Evolutionary conservation across 2,888 invertebrate species (phyloP).

Genomic region (Taphrorychus bicolor): DNA sequence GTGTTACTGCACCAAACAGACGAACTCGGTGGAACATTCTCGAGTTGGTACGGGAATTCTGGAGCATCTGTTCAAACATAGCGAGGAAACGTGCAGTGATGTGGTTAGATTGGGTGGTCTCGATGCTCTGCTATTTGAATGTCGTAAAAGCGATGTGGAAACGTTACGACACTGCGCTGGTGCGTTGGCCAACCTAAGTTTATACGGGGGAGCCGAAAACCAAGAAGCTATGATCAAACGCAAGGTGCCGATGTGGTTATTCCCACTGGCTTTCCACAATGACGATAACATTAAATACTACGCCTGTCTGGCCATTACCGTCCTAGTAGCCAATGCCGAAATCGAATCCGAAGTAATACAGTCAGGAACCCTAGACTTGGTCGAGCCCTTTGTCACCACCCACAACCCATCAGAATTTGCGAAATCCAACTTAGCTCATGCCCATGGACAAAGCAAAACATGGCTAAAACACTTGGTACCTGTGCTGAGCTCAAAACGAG

Average conservation of each 20-base stretch:
- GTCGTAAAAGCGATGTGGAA: conserved; percentile 90
- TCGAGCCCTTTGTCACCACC: conserved; percentile 94
- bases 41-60: conserved; percentile 91
- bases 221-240: conserved; percentile 97
- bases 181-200: conserved; percentile 93
- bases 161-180: conserved; percentile 96
- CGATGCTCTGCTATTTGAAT: conserved; percentile 94
- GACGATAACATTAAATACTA: conserved; percentile 99
- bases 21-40: conserved; percentile 80
- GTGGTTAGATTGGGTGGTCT: conserved; percentile 91
- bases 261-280: conserved; percentile 94
- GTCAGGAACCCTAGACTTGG: conserved; percentile 95
- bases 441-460: conserved; percentile 94
- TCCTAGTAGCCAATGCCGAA: conserved; percentile 96
- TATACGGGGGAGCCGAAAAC: conserved; percentile 96
- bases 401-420: conserved; percentile 97
- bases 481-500: conserved; percentile 90
- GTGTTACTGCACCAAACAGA: conserved; percentile 81
- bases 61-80: conserved; percentile 95
- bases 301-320: conserved; percentile 96
- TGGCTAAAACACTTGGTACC: conserved; percentile 94
- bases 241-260: conserved; percentile 96
- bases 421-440: conserved; percentile 87
- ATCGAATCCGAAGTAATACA: conserved; percentile 95
- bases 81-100: conserved; percentile 93